Base-by-base conservation (phyloP, 2,797 vertebrate genomes). In the Acrocephalus scirpaceus region DNA sequence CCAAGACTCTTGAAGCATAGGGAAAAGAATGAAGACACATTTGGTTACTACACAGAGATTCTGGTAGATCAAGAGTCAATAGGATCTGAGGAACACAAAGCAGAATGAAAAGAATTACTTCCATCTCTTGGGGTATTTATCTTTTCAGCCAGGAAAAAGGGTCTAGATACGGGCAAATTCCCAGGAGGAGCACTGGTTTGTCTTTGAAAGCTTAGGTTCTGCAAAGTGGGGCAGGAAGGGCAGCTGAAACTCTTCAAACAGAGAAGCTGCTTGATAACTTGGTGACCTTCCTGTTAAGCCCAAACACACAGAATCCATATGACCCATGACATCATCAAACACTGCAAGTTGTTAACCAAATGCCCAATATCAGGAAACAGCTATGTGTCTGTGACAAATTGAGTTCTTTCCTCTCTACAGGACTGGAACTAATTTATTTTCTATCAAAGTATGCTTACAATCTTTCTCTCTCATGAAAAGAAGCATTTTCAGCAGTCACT, bases 281-380 rank as follows among this genome's bases (percentile, higher is more conserved):
- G 29, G 26, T 92, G 95, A 82, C 90, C 92, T 97, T 96, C 90
- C 96, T 94, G 79, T 82, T 67, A 87, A 88, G 78, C 48, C 56
- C 40, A 95, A 85, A 70, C 70, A 94, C 56, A 93, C 79, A 90
- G 74, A 92, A 93, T 96, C 95, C 92, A 71, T 80, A 88, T 2
- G 29, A 92, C 87, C 83, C 18, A 11, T 97, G 90, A 95, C 92
- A 93, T 88, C 74, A 78, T 54, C 86, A 76, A 81, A 88, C 71
- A 58, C 57, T 86, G 85, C 57, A 97, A 95, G 93, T 20, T 90
- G 84, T 92, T 92, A 81, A 90, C 93, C 93, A 91, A 96, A 90
- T 47, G 60, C 58, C 75, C 53, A 95, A 20, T 90, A 94, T 94
- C 96, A 97, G 96, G 93, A 97, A 97, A 96, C 77, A 93, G 81